Evolutionary conservation across 2,113 vertebrate genomes (phyloP), one percentile per base, ranked within the genome.

Genomic region (Poicephalus meyeri): DNA sequence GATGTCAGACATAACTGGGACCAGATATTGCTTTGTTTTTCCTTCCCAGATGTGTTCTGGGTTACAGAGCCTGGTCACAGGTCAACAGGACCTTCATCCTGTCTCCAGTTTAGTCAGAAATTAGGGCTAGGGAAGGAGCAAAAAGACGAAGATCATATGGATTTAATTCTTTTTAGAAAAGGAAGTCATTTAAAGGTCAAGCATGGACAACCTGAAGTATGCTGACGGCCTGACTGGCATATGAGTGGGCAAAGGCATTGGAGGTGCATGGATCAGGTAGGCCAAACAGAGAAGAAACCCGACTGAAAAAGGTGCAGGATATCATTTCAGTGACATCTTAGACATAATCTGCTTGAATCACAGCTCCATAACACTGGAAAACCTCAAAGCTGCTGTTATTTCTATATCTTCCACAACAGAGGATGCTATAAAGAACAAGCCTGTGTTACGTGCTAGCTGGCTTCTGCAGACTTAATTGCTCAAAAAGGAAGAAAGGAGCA

Each of bases 1-100:
- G 20, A 86, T 95, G 33, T 89, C 42, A 78, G 55, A 80, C 7
- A 4, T n/a, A 10, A 3, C 74, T 81, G 55, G 15, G 26, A 70
- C 41, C 42, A 92, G 44, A 55, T 39, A 74, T 66, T 1, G 0
- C 33, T 78, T 61, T 89, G 31, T 26, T 86, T 15, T 91, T 78
- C 47, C 42, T 91, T 96, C 41, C 12, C 89, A 92, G 47, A 95
- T 91, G 70, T 81, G 72, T 87, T 95, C 69, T 87, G 69, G 77
- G 80, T 93, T 89, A 86, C 28, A 19, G 39, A 91, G 29, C 56
- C 33, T 64, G 69, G 46, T 91, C 86, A 93, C 3, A 6, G 92
- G 95, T 97, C 77, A 86, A 28, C 11, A n/a, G 11, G 47, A 9
- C 50, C 64, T 55, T 93, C 76, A 66, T 88, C 18, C 69, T 81